Evolutionary conservation across 2,888 invertebrate genomes (phyloP), one percentile per base, ranked within the genome.

Genomic region (Xestia ashworthii): DNA sequence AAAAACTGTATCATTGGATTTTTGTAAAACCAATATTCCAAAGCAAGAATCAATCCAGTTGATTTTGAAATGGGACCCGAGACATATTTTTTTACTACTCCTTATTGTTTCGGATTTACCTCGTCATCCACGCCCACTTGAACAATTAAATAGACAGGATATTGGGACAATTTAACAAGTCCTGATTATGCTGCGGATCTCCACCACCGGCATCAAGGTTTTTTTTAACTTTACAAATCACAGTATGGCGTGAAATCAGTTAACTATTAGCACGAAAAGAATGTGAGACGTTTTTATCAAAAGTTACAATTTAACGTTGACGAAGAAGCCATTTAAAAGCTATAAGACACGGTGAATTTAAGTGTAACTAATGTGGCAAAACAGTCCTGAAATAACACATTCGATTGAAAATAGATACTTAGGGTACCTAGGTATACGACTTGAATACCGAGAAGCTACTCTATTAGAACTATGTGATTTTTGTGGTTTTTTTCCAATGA

Each of bases 271-370:
- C 14, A 55, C 48, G 25, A 55, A 48, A 48, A 62, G 53, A 80
- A 80, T 67, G n/a, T 44, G 19, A 64, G 32, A 5, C 8, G 41
- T 74, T 68, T 80, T 69, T 66, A 44, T 19, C 58, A 80, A 41
- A n/a, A 74, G 14, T 44, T 25, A 55, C 66, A 62, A 67, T 22
- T 48, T 62, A 70, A 67, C 44, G 50, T 75, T 66, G 60, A 70
- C 48, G 38, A 22, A 53, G 67, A 82, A 71, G 55, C 71, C 32
- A 73, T 67, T 83, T 76, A 70, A 71, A 74, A 67, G 65, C 38
- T 82, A 82, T 83, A 82, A 80, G 84, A 85, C 72, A 76, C 76
- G 80, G 67, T 76, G 32, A 25, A 71, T 73, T 81, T 74, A 64
- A 65, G 68, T 84, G 81, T 55, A 38, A 38, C 82, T 74, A 72